These are phyloP conservation scores for Dreissena polymorpha DNA, from an alignment of 1,140 invertebrate species.

Conservation along the genomic window DNA sequence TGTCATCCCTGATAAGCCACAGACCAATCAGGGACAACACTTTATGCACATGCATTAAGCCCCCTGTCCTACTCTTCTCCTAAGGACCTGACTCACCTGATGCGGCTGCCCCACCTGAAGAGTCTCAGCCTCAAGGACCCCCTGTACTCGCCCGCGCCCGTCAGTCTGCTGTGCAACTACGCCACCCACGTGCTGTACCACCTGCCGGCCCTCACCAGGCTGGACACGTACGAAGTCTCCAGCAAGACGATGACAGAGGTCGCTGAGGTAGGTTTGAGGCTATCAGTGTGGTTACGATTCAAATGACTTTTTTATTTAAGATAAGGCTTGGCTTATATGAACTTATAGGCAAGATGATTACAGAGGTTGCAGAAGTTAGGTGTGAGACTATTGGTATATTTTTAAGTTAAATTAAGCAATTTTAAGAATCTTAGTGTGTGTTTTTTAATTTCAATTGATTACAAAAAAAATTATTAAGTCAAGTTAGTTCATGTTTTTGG, in stretches of 20 bases:
- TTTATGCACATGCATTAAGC: too few relatives aligned
- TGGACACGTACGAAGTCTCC: constrained; percentile 76
- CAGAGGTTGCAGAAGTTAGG: constrained; percentile 69
- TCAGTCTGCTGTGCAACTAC: constrained; percentile 78
- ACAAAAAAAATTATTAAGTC: too few relatives aligned
- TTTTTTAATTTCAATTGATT: too few relatives aligned
- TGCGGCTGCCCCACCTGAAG: constrained; percentile 68
- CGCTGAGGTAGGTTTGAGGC: constrained; percentile 71
- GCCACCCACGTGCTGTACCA: constrained; percentile 78
- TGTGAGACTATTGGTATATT: too few relatives aligned
- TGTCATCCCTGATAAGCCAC: too few relatives aligned
- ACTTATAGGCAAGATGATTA: constrained; percentile 71
- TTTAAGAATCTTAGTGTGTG: too few relatives aligned
- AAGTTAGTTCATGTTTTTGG: too few relatives aligned
- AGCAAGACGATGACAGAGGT: constrained; percentile 74
- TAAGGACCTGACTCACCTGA: constrained; percentile 77
- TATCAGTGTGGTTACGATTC: not conserved
- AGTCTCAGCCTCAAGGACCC: constrained; percentile 77
- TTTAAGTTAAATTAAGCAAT: too few relatives aligned
- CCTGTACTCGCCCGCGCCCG: constrained; percentile 72
- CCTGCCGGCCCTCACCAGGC: constrained; percentile 71
- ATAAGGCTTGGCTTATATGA: constrained; percentile 73
- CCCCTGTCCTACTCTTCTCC: not conserved
- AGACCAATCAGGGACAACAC: too few relatives aligned
- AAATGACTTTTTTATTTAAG: too few relatives aligned